These are phyloP conservation scores for Sphaeridia pumilis DNA, from an alignment of 2,888 invertebrate species.

Conservation along the genomic window DNA sequence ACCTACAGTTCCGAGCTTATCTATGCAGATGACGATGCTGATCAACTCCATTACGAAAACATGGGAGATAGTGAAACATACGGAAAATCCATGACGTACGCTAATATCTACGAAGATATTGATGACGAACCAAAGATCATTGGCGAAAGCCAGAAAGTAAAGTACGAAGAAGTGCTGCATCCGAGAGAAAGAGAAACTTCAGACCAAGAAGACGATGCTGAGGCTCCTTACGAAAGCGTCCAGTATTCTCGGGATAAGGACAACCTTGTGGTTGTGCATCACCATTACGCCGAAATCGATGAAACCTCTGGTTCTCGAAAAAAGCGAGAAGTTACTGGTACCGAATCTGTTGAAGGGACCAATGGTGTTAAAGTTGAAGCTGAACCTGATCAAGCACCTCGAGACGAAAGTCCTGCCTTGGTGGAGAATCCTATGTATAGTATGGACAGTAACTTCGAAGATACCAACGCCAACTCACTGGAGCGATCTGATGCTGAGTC, in stretches of 20 bases:
- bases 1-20: not conserved
- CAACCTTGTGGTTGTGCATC: conserved; percentile 12
- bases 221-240: conserved; percentile 19
- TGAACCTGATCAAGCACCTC: no score
- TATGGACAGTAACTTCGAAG: conserved; percentile 9
- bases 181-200: no score
- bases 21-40: not conserved
- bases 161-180: conserved; percentile 29
- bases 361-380: no score
- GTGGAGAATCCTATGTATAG: conserved; percentile 34
- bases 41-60: conserved; percentile 27
- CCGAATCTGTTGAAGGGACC: no score
- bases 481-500: not conserved
- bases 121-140: conserved; percentile 18
- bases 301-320: conserved; percentile 11
- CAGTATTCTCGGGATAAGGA: conserved; percentile 13
- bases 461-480: conserved; percentile 11
- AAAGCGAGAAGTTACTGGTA: no score
- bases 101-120: conserved; percentile 34
- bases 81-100: conserved; percentile 8
- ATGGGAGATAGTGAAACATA: conserved; percentile 22
- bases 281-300: conserved; percentile 29
- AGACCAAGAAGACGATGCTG: conserved; percentile 1
- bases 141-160: conserved; percentile 15
- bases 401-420: conserved; percentile 16